These are phyloP conservation scores for Collichthys lucidus DNA, from an alignment of 2,113 vertebrate genomes.

Conservation along the genomic window DNA sequence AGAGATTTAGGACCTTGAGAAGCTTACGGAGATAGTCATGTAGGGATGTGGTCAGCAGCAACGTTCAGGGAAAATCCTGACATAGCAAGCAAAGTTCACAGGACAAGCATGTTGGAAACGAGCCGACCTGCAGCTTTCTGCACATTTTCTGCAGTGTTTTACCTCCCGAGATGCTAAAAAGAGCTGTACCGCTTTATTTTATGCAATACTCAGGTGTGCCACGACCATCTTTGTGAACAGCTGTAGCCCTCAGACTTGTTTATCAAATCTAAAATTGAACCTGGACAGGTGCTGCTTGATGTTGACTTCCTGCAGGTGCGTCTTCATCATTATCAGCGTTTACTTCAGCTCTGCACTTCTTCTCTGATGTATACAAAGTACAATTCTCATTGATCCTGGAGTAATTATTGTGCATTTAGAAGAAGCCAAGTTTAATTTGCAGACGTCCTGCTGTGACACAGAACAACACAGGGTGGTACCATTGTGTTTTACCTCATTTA, in stretches of 20 bases:
- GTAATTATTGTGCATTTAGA: background rate
- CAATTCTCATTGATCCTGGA: background rate
- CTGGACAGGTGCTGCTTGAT: background rate
- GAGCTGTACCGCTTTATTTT: background rate
- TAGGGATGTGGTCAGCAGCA: background rate
- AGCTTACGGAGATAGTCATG: conserved; percentile 1
- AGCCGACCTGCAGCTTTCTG: no score
- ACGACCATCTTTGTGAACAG: background rate
- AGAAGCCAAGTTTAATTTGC: background rate
- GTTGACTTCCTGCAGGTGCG: background rate
- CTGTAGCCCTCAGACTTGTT: background rate
- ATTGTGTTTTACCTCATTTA: background rate
- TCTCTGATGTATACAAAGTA: background rate
- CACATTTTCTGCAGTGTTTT: background rate
- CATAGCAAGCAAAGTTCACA: background rate
- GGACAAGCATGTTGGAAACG: background rate
- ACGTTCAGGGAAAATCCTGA: conserved; percentile 24
- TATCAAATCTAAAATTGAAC: conserved; percentile 6
- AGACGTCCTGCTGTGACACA: background rate
- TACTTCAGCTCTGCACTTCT: background rate
- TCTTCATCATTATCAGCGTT: background rate
- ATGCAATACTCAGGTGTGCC: background rate
- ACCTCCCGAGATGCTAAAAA: background rate
- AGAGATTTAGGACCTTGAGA: conserved; percentile 23
- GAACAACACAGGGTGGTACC: background rate